Evolutionary conservation across 2,888 invertebrate species (phyloP), one percentile per base, ranked within the genome.

Genomic region (Girardia tigrina): DNA sequence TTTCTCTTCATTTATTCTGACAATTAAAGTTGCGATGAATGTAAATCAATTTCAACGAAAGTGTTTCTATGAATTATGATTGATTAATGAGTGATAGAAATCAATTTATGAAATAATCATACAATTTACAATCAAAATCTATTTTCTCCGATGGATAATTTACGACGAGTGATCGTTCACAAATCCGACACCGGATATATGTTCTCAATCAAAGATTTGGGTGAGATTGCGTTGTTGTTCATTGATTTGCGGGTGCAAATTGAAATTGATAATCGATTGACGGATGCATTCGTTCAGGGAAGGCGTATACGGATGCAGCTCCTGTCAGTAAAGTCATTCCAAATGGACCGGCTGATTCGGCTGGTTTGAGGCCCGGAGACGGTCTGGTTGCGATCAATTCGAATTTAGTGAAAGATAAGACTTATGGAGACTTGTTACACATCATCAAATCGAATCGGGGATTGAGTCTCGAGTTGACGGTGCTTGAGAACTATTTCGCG

Each of bases 331-430:
- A 74, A 36, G 74, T 74, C 20, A 74, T 23, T 26, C 56, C 74
- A n/a, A 74, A 74, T 28, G 74, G 74, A 4, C 74, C 74, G 28
- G 74, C 74, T 26, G 74, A 42, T 8, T 69, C 69, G 4, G 74
- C 74, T 14, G 74, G 74, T 56, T 36, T 74, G 29, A 12, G 26
- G 6, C 56, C 74, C 1, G 74, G 74, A 1, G 74, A 74, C n/a
- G 74, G 74, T 42, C 27, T 74, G n/a, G 74, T 74, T 2, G 74
- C 74, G n/a, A 69, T 74, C 1, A 74, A 74, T 56, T 56, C 56
- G 2, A 56, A 56, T 56, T 56, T 56, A 56, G 56, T 56, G 6
- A 56, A 56, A 56, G 56, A 23, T n/a, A 56, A 56, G 23, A 56
- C 56, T 8, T 23, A 16, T 56, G 56, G 6, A 56, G 56, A 56